phyloP scores from a whole-genome alignment of 2,888 invertebrate species.

The Synanthedon myopaeformis region DNA sequence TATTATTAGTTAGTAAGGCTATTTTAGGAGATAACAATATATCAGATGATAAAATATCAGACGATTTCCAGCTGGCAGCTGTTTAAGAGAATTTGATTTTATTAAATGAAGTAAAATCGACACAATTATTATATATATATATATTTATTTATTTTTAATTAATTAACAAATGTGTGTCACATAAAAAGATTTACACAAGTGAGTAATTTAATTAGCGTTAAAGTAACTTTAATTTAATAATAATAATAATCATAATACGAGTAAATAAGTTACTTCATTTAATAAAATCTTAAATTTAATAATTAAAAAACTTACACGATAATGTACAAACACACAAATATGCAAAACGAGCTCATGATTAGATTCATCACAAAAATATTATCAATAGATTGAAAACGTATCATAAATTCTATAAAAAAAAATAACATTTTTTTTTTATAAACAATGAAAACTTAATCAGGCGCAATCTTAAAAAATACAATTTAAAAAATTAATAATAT shows the following conservation, averaged over 20 bases:
- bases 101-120: slow-evolving; percentile 17
- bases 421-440: slow-evolving; percentile 19
- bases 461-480: too few species aligned
- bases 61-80: slow-evolving; percentile 19
- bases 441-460: slow-evolving; percentile 49
- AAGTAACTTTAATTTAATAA: too few species aligned
- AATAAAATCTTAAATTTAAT: too few species aligned
- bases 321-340: slow-evolving; percentile 13
- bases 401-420: slow-evolving; percentile 1
- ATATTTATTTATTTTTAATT: too few species aligned
- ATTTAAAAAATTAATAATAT: too few species aligned
- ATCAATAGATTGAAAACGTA: slow-evolving; percentile 12
- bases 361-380: slow-evolving; percentile 33
- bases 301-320: neutral
- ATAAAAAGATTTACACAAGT: too few species aligned
- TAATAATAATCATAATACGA: too few species aligned
- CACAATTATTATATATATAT: too few species aligned
- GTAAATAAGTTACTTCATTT: too few species aligned
- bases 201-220: too few species aligned
- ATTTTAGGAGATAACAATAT: slow-evolving; percentile 49
- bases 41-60: slow-evolving; percentile 8
- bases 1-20: slow-evolving; percentile 66
- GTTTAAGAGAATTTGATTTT: slow-evolving; percentile 26
- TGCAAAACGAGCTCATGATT: slow-evolving; percentile 28
- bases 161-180: too few species aligned